A percentile compares a stretch with the other conserved stretches of the same genome.
Conservation (phyloP, 2,888 invertebrate genomes). For the Pollenia griseotomentosa region DNA sequence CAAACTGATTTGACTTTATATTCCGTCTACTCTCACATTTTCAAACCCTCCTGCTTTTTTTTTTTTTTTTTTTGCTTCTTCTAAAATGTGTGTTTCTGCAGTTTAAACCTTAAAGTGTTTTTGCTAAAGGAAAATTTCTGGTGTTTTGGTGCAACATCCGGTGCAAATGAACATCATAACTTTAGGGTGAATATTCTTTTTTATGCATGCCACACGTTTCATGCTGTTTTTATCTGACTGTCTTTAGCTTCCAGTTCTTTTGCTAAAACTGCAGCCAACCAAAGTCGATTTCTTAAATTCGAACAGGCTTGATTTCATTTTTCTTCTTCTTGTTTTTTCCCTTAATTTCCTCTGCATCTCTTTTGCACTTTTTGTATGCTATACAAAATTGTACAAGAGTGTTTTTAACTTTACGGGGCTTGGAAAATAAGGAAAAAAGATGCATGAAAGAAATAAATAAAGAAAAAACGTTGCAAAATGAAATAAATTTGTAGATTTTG, state of each 20-base stretch:
- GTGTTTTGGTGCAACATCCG: constrained; percentile 69
- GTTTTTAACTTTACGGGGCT: constrained; percentile 44
- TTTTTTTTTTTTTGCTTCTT: not conserved
- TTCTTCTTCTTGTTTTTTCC: not conserved
- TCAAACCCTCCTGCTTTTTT: not conserved
- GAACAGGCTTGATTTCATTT: constrained; percentile 32
- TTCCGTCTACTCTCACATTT: not conserved
- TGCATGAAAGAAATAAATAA: not conserved
- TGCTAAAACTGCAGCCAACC: not conserved
- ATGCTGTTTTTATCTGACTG: constrained; percentile 12
- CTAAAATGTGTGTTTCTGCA: not conserved
- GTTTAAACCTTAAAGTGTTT: constrained; percentile 54
- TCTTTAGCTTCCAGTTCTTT: not conserved
- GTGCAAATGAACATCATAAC: constrained; percentile 66
- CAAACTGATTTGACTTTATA: too few relatives aligned
- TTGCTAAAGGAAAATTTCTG: constrained; percentile 45
- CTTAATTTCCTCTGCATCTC: constrained; percentile 7
- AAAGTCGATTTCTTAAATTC: constrained; percentile 43
- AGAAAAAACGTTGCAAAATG: constrained; percentile 9
- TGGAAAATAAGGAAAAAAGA: not conserved
- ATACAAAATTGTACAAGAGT: not conserved
- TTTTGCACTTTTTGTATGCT: not conserved
- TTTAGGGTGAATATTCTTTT: constrained; percentile 37
- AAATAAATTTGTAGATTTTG: constrained; percentile 48
- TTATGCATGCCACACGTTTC: constrained; percentile 31